These are phyloP conservation scores for Gryon sp. DNA, from an alignment of 1,140 invertebrate genomes.

Conservation along the genomic window DNA sequence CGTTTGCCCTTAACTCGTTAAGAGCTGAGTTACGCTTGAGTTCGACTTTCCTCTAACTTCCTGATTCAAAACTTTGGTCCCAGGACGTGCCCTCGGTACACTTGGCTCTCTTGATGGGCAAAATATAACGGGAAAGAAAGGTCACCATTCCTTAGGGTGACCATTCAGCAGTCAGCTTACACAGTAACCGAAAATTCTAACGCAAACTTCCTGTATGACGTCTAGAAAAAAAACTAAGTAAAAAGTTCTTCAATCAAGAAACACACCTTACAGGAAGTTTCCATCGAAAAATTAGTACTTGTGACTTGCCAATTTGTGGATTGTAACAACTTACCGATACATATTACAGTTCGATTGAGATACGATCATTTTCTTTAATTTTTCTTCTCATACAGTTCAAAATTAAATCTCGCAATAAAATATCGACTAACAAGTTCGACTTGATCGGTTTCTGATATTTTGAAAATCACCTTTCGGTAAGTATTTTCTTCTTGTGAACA, in stretches of 20 bases:
- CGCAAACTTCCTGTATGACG: constrained; percentile 53
- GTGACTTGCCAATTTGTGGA: constrained; percentile 2
- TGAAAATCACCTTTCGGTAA: too few species aligned
- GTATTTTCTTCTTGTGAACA: too few species aligned
- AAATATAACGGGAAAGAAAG: constrained; percentile 57
- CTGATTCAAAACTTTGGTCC: constrained; percentile 60
- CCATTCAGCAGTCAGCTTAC: constrained; percentile 55
- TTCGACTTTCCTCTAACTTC: constrained; percentile 60
- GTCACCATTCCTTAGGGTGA: constrained; percentile 53
- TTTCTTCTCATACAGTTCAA: not conserved
- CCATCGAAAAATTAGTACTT: constrained; percentile 21
- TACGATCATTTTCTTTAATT: not conserved
- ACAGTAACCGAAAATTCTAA: constrained; percentile 53
- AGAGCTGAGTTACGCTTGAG: constrained; percentile 60
- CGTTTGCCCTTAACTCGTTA: constrained; percentile 65
- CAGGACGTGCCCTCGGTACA: constrained; percentile 52
- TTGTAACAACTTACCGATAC: constrained; percentile 1
- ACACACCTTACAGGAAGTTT: not conserved
- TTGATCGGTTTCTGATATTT: too few species aligned
- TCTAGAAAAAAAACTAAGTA: constrained; percentile 43
- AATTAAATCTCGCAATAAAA: too few species aligned
- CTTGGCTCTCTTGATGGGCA: constrained; percentile 42
- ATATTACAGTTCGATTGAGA: not conserved
- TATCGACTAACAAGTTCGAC: too few species aligned
- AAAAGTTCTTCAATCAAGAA: constrained; percentile 52